Evolutionary conservation across 2,888 invertebrate species (phyloP).

Genomic region (Eristalinus sepulchralis): DNA sequence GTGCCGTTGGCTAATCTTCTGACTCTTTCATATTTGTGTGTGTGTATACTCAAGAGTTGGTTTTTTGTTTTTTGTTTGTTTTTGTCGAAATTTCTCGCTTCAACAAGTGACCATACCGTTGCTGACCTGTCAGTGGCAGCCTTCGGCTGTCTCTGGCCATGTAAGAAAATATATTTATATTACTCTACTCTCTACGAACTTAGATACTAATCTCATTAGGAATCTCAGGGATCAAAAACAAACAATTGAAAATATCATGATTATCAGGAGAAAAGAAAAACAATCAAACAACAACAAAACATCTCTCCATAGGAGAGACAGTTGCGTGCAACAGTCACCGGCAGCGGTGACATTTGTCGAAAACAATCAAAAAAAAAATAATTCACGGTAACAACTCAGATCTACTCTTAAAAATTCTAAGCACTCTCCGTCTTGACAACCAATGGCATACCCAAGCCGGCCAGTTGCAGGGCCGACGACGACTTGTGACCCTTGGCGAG

Average conservation of each 20-base stretch:
- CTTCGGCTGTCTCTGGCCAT: conserved; percentile 51
- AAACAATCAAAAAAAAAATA: conserved; percentile 19
- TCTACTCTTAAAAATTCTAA: conserved; percentile 73
- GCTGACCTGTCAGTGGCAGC: conserved; percentile 35
- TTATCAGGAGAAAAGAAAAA: background rate
- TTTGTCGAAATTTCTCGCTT: conserved; percentile 36
- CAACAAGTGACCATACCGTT: conserved; percentile 58
- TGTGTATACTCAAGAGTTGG: conserved; percentile 19
- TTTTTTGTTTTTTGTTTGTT: conserved; percentile 18
- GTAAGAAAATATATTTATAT: conserved; percentile 44
- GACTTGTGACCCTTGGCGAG: conserved; percentile 75
- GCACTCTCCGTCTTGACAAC: conserved; percentile 81
- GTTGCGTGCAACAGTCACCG: conserved; percentile 47
- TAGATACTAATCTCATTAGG: conserved; percentile 65
- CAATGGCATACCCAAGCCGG: conserved; percentile 77
- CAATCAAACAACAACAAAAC: conserved; percentile 2
- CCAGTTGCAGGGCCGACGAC: conserved; percentile 75
- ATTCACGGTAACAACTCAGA: background rate
- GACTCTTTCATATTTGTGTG: no score
- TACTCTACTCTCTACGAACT: conserved; percentile 27
- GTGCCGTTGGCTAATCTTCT: conserved; percentile 33
- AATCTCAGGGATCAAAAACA: conserved; percentile 60
- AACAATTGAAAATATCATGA: conserved; percentile 12
- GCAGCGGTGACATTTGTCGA: conserved; percentile 43
- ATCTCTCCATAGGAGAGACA: conserved; percentile 66